phyloP scores from a whole-genome alignment of 2,113 vertebrate species.

The Noctilio leporinus region DNA sequence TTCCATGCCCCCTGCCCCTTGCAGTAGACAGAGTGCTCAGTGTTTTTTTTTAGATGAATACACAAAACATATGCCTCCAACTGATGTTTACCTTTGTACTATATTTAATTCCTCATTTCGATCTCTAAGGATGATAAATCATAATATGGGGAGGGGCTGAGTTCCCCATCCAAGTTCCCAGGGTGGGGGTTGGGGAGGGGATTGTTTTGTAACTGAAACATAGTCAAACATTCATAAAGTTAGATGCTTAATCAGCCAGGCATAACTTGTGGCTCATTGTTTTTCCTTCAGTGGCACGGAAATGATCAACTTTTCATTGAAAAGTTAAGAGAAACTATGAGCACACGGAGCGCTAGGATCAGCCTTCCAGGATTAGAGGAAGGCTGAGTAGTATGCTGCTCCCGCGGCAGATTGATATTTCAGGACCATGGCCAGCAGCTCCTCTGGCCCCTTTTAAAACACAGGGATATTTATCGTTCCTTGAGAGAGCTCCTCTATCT shows the following conservation, averaged over 20 bases:
- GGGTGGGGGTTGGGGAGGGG: not conserved
- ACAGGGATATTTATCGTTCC: not conserved
- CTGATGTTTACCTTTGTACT: not conserved
- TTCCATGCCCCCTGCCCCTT: not conserved
- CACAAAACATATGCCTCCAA: not conserved
- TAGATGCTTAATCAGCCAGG: not conserved
- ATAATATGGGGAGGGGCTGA: not conserved
- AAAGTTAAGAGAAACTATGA: not conserved
- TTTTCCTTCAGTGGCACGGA: not conserved
- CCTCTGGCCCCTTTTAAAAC: rapidly evolving
- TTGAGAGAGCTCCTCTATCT: not conserved
- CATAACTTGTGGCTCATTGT: not conserved
- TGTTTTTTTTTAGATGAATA: not conserved
- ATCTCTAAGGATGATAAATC: not conserved
- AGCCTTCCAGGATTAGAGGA: not conserved
- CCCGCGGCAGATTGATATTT: not conserved
- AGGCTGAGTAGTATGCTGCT: no score
- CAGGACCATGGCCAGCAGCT: not conserved
- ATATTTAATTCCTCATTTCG: not conserved
- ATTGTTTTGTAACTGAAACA: not conserved
- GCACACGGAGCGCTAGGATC: not conserved
- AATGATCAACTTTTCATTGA: not conserved
- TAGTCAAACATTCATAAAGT: not conserved
- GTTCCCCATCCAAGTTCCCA: not conserved
- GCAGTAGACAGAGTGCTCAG: not conserved